Evolutionary conservation across 1,140 invertebrate genomes (phyloP).

Genomic region (Akabosia matsudoensis): DNA sequence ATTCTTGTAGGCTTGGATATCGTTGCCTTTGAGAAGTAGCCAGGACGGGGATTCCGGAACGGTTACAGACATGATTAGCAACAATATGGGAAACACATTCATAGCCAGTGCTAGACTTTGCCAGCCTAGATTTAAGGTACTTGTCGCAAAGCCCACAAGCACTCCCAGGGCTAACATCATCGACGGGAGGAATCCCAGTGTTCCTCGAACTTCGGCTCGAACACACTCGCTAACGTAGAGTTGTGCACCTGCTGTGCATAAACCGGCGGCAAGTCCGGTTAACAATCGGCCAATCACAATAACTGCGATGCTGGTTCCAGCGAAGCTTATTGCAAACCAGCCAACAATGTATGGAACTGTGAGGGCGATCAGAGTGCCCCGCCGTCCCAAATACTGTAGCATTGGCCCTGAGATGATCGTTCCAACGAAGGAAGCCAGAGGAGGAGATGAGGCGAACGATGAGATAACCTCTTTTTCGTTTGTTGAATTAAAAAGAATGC

Average conservation of each 20-base stretch:
- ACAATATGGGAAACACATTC: not conserved
- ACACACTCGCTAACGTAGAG: conserved; percentile 79
- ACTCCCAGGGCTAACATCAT: conserved; percentile 49
- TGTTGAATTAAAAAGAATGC: conserved; percentile 12
- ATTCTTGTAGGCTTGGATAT: conserved; percentile 61
- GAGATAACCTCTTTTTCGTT: conserved; percentile 23
- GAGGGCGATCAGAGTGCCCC: conserved; percentile 66
- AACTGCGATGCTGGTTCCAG: conserved; percentile 58
- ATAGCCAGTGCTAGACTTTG: conserved; percentile 49
- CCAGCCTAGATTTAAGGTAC: conserved; percentile 50
- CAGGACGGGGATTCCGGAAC: conserved; percentile 30
- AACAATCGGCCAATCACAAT: conserved; percentile 66
- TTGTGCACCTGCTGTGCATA: conserved; percentile 68
- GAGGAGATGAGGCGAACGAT: conserved; percentile 24
- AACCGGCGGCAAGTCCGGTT: conserved; percentile 64
- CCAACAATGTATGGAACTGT: conserved; percentile 69
- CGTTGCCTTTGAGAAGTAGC: conserved; percentile 55
- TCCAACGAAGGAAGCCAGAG: conserved; percentile 28
- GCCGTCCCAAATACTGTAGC: conserved; percentile 61
- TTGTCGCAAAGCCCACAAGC: conserved; percentile 48
- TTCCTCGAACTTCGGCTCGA: conserved; percentile 71
- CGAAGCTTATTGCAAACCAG: conserved; percentile 71
- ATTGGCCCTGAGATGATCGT: conserved; percentile 22
- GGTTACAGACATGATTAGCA: conserved; percentile 51
- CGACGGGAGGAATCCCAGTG: conserved; percentile 59